These are phyloP conservation scores for Rhagologus leucostigma DNA, from an alignment of 2,113 vertebrate species.

Conservation along the genomic window DNA sequence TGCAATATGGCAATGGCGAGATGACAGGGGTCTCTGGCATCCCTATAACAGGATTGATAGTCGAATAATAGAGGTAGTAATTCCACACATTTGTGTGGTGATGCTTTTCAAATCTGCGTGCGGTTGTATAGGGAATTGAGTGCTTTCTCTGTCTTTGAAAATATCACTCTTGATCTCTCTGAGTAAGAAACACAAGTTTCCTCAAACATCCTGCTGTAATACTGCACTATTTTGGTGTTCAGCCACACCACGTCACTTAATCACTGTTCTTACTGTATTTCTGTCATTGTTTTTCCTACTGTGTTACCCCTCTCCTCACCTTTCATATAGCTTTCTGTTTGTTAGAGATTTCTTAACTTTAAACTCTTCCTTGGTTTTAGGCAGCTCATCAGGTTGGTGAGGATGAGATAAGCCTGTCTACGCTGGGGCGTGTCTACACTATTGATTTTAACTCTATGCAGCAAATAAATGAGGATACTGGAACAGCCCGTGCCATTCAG, in stretches of 20 bases:
- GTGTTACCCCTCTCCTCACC: neutral
- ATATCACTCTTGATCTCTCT: neutral
- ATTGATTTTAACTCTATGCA: conserved; percentile 99
- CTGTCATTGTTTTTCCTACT: neutral
- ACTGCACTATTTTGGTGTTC: neutral
- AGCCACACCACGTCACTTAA: neutral
- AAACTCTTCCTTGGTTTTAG: conserved; percentile 74
- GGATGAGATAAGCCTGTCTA: conserved; percentile 99
- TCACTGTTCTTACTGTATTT: neutral
- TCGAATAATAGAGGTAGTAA: conserved; percentile 96
- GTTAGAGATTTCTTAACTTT: neutral
- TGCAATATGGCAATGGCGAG: conserved; percentile 97
- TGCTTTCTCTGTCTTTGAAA: neutral
- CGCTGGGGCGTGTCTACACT: conserved; percentile 97
- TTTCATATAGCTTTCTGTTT: neutral
- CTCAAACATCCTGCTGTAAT: neutral
- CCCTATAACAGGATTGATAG: conserved; percentile 98
- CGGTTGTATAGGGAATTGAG: neutral
- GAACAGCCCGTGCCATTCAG: conserved; percentile 98
- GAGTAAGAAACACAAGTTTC: neutral
- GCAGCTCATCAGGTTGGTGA: conserved; percentile 99
- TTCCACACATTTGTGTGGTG: neutral
- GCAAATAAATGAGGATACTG: conserved; percentile 99
- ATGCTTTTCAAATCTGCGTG: neutral
- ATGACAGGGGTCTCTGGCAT: conserved; percentile 97